Evolutionary conservation across 2,113 vertebrate genomes (phyloP).

Genomic region (Cepphus grylle): DNA sequence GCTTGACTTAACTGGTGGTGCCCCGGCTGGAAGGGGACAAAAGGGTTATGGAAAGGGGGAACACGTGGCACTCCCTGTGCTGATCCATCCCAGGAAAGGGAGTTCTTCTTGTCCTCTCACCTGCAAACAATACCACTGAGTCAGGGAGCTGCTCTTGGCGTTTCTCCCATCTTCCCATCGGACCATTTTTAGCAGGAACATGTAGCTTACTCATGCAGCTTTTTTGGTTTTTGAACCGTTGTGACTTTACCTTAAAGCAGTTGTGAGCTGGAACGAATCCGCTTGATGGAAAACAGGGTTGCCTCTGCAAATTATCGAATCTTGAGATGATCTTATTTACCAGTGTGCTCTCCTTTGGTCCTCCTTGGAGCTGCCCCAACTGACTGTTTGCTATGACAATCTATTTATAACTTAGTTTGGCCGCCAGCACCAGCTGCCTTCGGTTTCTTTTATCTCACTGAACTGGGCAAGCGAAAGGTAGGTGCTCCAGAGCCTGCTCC

Average conservation of each 20-base stretch:
- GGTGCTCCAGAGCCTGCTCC: neutral
- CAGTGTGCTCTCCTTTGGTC: neutral
- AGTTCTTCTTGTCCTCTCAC: neutral
- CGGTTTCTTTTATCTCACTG: neutral
- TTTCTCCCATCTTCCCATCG: neutral
- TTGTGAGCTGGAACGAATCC: neutral
- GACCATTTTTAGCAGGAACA: constrained; percentile 25
- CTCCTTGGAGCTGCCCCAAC: neutral
- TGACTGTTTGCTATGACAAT: constrained; percentile 14
- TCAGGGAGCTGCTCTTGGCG: neutral
- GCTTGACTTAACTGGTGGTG: neutral
- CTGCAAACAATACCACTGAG: fast-evolving
- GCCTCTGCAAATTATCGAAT: neutral
- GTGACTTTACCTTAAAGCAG: neutral
- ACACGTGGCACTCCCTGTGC: neutral
- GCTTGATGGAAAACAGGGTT: neutral
- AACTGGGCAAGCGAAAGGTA: neutral
- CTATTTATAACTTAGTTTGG: constrained; percentile 18
- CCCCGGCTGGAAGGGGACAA: neutral
- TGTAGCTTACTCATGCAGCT: neutral
- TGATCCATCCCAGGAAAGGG: neutral
- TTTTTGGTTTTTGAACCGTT: neutral
- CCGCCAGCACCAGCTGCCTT: neutral
- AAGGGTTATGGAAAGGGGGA: neutral
- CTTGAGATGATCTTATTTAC: neutral